Evolutionary conservation across 2,888 invertebrate genomes (phyloP).

Genomic region (Acleris emargana): DNA sequence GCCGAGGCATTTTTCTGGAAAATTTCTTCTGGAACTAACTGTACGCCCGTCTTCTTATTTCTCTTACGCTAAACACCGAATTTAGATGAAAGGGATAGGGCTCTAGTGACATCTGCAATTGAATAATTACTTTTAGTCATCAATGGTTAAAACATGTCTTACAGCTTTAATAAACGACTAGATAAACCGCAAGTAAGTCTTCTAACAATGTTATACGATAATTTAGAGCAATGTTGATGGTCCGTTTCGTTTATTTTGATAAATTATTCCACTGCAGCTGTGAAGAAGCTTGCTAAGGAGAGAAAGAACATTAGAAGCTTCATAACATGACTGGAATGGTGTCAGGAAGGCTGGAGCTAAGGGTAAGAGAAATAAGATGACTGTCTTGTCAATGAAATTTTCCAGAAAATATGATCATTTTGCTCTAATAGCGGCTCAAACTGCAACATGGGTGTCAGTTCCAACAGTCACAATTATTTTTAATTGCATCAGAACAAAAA

Average conservation of each 20-base stretch:
- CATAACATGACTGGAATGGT: constrained; percentile 47
- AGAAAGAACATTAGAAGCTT: constrained; percentile 68
- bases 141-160: constrained; percentile 84
- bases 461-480: not conserved
- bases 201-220: constrained; percentile 57
- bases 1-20: constrained; percentile 69
- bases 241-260: constrained; percentile 63
- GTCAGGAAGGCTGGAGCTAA: constrained; percentile 55
- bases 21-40: constrained; percentile 67
- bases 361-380: constrained; percentile 79
- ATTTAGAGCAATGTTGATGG: constrained; percentile 66
- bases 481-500: not conserved
- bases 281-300: constrained; percentile 74
- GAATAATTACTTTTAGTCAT: constrained; percentile 79
- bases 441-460: constrained; percentile 13
- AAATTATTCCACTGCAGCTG: constrained; percentile 83
- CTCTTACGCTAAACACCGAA: constrained; percentile 66
- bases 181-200: constrained; percentile 61
- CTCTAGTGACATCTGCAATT: constrained; percentile 75
- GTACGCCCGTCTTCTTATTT: constrained; percentile 69
- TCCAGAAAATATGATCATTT: constrained; percentile 63
- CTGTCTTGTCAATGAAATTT: constrained; percentile 76
- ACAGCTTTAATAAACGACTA: constrained; percentile 69
- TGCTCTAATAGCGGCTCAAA: constrained; percentile 39
- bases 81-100: constrained; percentile 62